phyloP scores from a whole-genome alignment of 2,888 invertebrate genomes.

The Drosophila buzzatii region DNA sequence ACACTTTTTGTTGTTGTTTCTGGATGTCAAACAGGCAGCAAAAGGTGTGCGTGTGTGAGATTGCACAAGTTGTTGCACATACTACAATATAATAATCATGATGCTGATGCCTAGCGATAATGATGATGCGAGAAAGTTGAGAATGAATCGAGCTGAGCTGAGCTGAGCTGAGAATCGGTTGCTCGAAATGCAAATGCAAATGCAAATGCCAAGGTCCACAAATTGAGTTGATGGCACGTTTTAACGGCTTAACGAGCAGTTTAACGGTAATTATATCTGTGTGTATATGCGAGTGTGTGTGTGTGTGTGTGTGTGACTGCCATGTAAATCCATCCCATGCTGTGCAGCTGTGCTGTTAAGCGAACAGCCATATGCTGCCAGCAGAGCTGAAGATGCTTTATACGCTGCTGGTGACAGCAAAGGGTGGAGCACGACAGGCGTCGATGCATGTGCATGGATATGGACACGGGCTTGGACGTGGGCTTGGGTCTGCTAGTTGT shows the following conservation, averaged over 20 bases:
- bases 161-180: not conserved
- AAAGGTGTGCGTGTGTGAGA: slow-evolving; percentile 6
- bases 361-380: slow-evolving; percentile 1
- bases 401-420: not conserved
- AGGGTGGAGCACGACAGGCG: not conserved
- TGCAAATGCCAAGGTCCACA: slow-evolving; percentile 27
- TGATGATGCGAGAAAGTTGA: slow-evolving; percentile 14
- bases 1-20: slow-evolving; percentile 22
- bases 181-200: slow-evolving; percentile 29
- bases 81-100: not conserved
- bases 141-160: not conserved
- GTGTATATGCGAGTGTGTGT: no score
- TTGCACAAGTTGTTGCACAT: slow-evolving; percentile 12
- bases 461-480: slow-evolving; percentile 1
- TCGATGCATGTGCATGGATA: slow-evolving; percentile 9
- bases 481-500: slow-evolving; percentile 11
- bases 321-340: slow-evolving; percentile 16
- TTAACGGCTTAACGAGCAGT: slow-evolving; percentile 45
- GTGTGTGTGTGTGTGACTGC: slow-evolving; percentile 2
- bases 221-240: slow-evolving; percentile 25
- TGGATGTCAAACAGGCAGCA: slow-evolving; percentile 22
- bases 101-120: not conserved
- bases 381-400: not conserved
- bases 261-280: slow-evolving; percentile 52
- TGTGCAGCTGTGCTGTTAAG: slow-evolving; percentile 6